These are phyloP conservation scores for Bradypodion pumilum DNA, from an alignment of 2,797 vertebrate species.

Conservation along the genomic window DNA sequence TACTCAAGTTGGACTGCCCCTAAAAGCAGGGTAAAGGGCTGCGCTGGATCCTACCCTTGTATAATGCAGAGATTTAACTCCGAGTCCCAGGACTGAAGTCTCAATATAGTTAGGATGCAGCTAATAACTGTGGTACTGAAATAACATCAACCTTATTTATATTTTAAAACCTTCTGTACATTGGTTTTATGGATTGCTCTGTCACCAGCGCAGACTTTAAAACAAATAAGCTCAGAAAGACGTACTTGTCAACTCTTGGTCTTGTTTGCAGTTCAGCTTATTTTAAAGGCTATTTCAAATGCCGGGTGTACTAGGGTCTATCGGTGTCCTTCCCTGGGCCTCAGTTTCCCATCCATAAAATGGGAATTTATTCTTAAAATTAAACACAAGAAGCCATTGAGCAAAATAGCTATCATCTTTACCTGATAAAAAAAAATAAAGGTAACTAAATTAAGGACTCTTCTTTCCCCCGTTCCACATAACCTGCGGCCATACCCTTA, in stretches of 20 bases:
- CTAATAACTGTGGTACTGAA: neutral
- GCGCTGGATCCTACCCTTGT: too few species aligned
- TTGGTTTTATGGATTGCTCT: neutral
- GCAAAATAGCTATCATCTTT: neutral
- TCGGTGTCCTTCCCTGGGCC: neutral
- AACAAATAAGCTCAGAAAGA: neutral
- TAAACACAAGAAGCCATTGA: neutral
- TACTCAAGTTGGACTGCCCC: too few species aligned
- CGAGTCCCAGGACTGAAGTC: neutral
- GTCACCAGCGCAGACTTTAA: neutral
- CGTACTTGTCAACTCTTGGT: neutral
- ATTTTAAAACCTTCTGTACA: neutral
- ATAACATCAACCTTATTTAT: neutral
- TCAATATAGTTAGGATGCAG: neutral
- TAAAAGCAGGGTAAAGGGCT: neutral
- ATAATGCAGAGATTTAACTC: neutral
- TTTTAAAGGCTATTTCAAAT: neutral
- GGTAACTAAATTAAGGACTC: neutral
- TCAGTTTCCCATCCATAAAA: slow-evolving; percentile 2
- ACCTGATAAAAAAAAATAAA: neutral
- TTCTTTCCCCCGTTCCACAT: too few species aligned
- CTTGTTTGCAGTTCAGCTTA: neutral
- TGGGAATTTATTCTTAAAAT: neutral
- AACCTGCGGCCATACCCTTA: neutral
- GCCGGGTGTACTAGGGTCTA: neutral